Base-by-base conservation (phyloP, 2,797 vertebrate species). In the Bryconaethiops microstoma region DNA sequence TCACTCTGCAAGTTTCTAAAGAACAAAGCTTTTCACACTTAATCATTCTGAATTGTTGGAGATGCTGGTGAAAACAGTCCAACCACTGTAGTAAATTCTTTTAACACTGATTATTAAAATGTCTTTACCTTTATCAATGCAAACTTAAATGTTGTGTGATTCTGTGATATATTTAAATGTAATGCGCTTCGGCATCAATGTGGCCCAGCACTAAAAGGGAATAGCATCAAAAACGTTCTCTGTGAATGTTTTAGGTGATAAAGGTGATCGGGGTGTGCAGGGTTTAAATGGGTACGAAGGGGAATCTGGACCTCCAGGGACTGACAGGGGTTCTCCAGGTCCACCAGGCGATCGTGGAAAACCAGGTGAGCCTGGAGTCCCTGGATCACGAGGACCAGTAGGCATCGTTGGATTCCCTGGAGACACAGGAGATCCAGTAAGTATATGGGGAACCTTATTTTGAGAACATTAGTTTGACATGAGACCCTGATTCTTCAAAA, bases 371-470 rank as follows among this genome's bases (percentile, higher is more conserved):
- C 80, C 86, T 50, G 94, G 94, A 82, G 5, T 14, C 29, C 50
- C 69, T 10, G 94, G 94, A 9, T 6, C 0, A 52, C 40, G 17
- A 67, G 94, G 93, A 63, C 70, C 77, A 45, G 80, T 52, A 25
- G 94, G 94, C 62, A 63, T 88, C 72, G 63, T 74, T 0, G 94
- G 94, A 59, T 91, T 89, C 45, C 90, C 90, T 0, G 94, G 94
- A 63, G 39, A 77, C 42, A 64, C 7, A 0, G 94, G 94, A 86
- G 90, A 94, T 83, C 64, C 2, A n/a, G 94, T 95, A 83, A 92
- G 87, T 87, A 29, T 19, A 14, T 62, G 23, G 42, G 42, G 5
- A 45, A 45, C 29, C 29, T 29, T 29, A 29, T 29, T 29, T 29
- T 29, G 29, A 29, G 29, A 29, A 29, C 29, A 29, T 29, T 29